Conservation (phyloP, 2,113 vertebrate genomes). For the Spea bombifrons region DNA sequence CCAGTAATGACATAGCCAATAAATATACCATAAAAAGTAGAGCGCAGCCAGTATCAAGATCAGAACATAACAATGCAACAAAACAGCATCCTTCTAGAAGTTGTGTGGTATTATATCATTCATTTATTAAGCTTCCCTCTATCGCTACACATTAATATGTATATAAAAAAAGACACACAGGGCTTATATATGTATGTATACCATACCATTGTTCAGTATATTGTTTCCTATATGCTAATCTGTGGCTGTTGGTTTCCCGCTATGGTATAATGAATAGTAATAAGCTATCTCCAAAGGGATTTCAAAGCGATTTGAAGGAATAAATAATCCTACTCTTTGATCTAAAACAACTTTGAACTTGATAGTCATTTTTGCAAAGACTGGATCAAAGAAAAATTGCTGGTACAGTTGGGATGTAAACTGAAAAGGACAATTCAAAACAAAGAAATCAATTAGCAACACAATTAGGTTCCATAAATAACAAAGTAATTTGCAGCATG, state of each 20-base stretch:
- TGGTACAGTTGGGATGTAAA: slow-evolving; percentile 33
- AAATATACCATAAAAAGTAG: no score
- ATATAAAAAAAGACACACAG: no score
- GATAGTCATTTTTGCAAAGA: slow-evolving; percentile 33
- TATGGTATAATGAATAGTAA: slow-evolving; percentile 32
- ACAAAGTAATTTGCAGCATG: slow-evolving; percentile 29
- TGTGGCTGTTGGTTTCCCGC: slow-evolving; percentile 4
- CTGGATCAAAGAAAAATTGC: slow-evolving; percentile 44
- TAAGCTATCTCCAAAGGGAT: slow-evolving; percentile 22
- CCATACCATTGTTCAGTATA: background rate
- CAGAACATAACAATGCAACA: no score
- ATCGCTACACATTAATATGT: no score
- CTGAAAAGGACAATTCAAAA: slow-evolving; percentile 35
- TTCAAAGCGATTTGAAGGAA: slow-evolving; percentile 38
- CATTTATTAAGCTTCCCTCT: no score
- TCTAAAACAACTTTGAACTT: slow-evolving; percentile 45
- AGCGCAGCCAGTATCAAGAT: no score
- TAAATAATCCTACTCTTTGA: slow-evolving; percentile 44
- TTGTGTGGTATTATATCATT: no score
- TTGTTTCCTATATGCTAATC: slow-evolving; percentile 25
- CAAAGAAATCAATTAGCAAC: slow-evolving; percentile 42
- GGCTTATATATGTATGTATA: no score
- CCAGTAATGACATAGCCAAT: no score
- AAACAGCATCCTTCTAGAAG: no score
- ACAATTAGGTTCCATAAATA: slow-evolving; percentile 40